Base-by-base conservation (phyloP, 2,113 vertebrate genomes). In the Eonycteris spelaea region DNA sequence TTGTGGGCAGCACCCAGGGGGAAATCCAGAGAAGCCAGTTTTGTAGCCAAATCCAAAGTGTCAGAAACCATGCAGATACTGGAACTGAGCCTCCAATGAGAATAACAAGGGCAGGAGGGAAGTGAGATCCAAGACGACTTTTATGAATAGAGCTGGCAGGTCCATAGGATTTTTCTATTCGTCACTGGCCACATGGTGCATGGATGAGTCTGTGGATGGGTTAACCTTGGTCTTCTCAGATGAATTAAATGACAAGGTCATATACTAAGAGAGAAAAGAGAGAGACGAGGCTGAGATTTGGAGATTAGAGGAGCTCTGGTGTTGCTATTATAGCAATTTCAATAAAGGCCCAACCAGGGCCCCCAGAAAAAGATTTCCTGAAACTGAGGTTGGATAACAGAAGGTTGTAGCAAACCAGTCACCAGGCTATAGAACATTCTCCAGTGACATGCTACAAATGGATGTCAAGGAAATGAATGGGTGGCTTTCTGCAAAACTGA, bases 1-100 rank as follows among this genome's bases (percentile, higher is more conserved):
- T 97, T 67, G 77, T 91, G 61, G 92, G 93, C 15, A 82, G 67
- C 33, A 28, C 70, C 38, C 53, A 90, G 90, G 51, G 33, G 45
- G 38, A 84, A 53, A 85, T 14, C 67, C 45, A 38, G 38, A 77
- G 70, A 16, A 96, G 88, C 67, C 93, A 86, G 68, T 89, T 86
- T 55, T 48, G 3, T 30, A 55, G 85, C 83, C 94, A 96, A 94
- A 73, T 85, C 68, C 77, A 74, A 88, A 90, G 80, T 22, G 19
- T 68, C 78, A 55, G 82, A 92, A 97, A n/a, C 71, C 74, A 92
- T 43, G n/a, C 61, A 92, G 61, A 68, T 71, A 33, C 48, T 82
- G 57, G 67, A 65, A 75, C 14, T 57, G 16, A 5, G 35, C 75
- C 77, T 61, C 67, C 57, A 33, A 21, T 55, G 40, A 65, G 48